These are phyloP conservation scores for Ischnus inquisitorius DNA, from an alignment of 2,888 invertebrate genomes.

Conservation along the genomic window DNA sequence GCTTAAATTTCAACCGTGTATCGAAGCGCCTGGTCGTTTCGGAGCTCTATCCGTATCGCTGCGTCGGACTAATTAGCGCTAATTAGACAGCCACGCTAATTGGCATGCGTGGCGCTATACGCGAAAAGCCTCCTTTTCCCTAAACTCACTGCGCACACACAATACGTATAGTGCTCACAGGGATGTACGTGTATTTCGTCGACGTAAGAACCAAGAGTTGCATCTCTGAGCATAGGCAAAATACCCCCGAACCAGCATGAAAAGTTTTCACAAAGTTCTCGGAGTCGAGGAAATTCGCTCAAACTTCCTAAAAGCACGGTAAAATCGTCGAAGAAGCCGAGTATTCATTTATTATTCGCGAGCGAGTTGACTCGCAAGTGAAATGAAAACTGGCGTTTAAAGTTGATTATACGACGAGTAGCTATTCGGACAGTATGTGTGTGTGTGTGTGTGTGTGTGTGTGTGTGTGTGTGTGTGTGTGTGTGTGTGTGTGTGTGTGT, in stretches of 20 bases:
- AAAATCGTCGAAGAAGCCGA: neutral
- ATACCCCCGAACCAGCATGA: neutral
- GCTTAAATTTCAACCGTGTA: constrained; percentile 45
- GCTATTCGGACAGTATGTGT: neutral
- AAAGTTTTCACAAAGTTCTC: neutral
- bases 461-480: neutral
- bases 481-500: neutral
- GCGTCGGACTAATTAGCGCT: constrained; percentile 73
- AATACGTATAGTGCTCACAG: neutral
- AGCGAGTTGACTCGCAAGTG: neutral
- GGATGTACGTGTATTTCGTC: neutral
- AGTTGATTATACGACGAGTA: neutral
- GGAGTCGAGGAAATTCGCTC: neutral
- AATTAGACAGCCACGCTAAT: constrained; percentile 74
- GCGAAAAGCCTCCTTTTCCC: constrained; percentile 53
- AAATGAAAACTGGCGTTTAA: neutral
- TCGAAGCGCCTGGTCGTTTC: constrained; percentile 49
- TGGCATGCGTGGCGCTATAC: constrained; percentile 68
- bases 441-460: neutral
- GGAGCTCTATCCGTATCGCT: constrained; percentile 40
- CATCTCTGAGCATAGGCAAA: neutral
- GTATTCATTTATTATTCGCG: neutral
- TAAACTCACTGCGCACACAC: neutral
- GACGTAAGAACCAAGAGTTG: neutral
- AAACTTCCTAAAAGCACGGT: neutral